Evolutionary conservation across 2,888 invertebrate species (phyloP), one percentile per base, ranked within the genome.

Genomic region (Meliscaeva auricollis): DNA sequence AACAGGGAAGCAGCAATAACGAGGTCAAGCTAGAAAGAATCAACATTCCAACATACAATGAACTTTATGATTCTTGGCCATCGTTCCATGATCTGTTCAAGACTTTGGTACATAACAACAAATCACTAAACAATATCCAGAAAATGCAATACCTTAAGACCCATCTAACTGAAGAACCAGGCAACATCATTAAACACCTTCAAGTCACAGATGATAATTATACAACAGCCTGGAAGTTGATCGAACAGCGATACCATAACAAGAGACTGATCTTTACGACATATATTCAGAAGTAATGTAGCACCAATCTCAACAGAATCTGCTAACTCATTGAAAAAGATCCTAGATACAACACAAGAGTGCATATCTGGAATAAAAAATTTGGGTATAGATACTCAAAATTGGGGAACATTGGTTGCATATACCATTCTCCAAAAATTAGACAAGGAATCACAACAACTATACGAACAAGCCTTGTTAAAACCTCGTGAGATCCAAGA

Each of bases 301-400:
- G 5, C 9, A 26, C 26, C 26, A 26, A 26, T 26, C 26, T 26
- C 26, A 15, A 30, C 15, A 11, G 46, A 30, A 41, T 64, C 62
- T 26, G 62, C 62, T 13, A 30, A 26, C 6, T n/a, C 62, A n/a
- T 20, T 64, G 26, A 64, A 64, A 15, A 13, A 32, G 26, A 2
- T 62, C 46, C 46, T 62, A 6, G 46, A 62, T n/a, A 62, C 46
- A 15, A 46, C 62, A 3, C 8, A 17, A 41, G 60, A 60, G 41
- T 60, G 44, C 8, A 41, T 44, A n/a, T 13, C 26, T 5, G 44
- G 44, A 46, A 46, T 44, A 46, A 44, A 15, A n/a, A 46, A 62
- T 9, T 26, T 62, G 22, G 62, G 60, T 7, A 44, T 60, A 26
- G 32, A 62, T 6, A 30, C 46, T 1, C 8, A 44, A 44, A 62